A percentile compares a stretch with the other conserved stretches of the same genome.
Conservation (phyloP, 2,888 invertebrate species). For the Geophilus truncorum region DNA sequence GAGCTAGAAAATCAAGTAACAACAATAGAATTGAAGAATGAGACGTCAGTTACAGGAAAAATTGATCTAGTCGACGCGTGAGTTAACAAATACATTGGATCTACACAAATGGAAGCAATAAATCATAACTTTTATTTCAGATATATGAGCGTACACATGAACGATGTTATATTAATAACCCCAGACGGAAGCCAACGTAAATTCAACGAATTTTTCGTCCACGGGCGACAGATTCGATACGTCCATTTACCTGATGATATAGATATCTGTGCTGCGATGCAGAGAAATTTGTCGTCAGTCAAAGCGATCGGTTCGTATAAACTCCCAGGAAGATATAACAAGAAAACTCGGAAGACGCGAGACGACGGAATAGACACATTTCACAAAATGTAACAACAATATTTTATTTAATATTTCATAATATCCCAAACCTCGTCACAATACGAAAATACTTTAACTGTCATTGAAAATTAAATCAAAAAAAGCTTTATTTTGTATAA, state of each 20-base stretch:
- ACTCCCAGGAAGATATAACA: neutral
- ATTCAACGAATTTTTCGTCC: conserved; percentile 12
- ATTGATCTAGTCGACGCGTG: conserved; percentile 30
- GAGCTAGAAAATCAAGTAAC: neutral
- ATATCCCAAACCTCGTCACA: neutral
- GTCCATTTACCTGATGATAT: conserved; percentile 31
- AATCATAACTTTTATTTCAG: neutral
- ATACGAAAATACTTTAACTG: neutral
- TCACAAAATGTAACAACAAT: neutral
- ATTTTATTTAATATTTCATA: neutral
- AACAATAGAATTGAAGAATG: conserved; percentile 28
- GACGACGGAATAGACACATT: neutral
- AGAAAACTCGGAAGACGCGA: too few species aligned
- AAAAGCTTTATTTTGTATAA: neutral
- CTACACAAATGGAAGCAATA: neutral
- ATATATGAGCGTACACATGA: conserved; percentile 29
- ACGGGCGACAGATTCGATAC: conserved; percentile 29
- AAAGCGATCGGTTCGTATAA: neutral
- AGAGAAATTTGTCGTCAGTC: neutral
- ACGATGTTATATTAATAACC: neutral
- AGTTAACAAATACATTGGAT: neutral
- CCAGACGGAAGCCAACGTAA: neutral
- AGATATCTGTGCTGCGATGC: neutral
- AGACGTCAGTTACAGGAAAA: neutral
- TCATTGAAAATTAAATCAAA: neutral